Conservation (phyloP, 2,797 vertebrate genomes). For the Enteromius afrohamiltoni region DNA sequence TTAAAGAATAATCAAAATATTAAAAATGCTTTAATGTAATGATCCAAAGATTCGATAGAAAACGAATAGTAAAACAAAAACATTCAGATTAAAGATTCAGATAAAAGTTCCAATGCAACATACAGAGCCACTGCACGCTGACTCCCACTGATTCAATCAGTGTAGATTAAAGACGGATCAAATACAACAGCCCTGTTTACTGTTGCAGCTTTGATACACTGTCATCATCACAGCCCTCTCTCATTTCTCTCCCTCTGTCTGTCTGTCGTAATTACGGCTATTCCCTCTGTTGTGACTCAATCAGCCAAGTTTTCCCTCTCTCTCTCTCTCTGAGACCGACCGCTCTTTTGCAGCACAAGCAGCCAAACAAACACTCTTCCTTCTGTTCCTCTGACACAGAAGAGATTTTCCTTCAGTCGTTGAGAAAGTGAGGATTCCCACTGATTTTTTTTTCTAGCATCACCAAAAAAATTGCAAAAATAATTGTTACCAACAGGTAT, state of each 20-base stretch:
- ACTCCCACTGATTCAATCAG: constrained; percentile 12
- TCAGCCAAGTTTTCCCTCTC: constrained; percentile 52
- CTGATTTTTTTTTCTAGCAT: not conserved
- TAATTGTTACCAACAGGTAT: not conserved
- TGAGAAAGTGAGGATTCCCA: constrained; percentile 26
- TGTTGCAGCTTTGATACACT: constrained; percentile 42
- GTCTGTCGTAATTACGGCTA: constrained; percentile 53
- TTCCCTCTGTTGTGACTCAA: constrained; percentile 58
- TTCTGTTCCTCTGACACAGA: constrained; percentile 44
- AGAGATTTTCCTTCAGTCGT: constrained; percentile 37
- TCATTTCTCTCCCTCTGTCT: constrained; percentile 44
- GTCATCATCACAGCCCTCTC: constrained; percentile 55
- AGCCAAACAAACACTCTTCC: constrained; percentile 63
- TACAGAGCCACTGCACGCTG: not conserved
- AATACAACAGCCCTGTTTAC: constrained; percentile 31
- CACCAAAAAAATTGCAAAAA: not conserved
- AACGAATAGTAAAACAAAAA: no score
- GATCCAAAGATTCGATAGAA: no score
- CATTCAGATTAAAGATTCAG: not conserved
- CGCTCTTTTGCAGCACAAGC: constrained; percentile 57
- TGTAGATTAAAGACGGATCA: constrained; percentile 8
- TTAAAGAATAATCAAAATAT: no score
- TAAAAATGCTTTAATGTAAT: no score
- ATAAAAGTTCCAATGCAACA: not conserved
- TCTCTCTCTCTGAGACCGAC: constrained; percentile 21